A percentile compares a stretch with the other conserved stretches of the same genome.
Conservation (phyloP, 2,797 vertebrate genomes). For the Bryconaethiops microstoma region DNA sequence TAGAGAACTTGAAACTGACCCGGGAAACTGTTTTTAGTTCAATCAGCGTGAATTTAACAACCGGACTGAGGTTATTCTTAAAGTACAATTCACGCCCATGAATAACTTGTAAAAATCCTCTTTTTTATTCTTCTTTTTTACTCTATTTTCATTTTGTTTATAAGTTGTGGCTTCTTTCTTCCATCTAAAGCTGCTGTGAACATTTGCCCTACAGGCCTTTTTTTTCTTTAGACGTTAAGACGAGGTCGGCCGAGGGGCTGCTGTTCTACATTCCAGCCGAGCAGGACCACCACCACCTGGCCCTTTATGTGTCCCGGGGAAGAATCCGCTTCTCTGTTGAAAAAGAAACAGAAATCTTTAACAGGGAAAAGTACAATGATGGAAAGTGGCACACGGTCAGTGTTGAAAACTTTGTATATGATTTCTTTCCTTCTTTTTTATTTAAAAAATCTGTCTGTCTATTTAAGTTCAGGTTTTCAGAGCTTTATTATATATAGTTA, state of each 20-base stretch:
- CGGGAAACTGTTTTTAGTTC: too few relatives aligned
- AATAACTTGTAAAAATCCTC: not conserved
- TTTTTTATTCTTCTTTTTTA: not conserved
- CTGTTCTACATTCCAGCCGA: slow-evolving; percentile 80
- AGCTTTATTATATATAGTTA: too few relatives aligned
- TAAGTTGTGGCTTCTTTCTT: not conserved
- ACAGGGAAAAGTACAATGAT: slow-evolving; percentile 85
- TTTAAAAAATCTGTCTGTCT: not conserved
- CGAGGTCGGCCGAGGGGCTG: slow-evolving; percentile 81
- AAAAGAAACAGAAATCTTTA: slow-evolving; percentile 83
- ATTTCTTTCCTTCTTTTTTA: too few relatives aligned
- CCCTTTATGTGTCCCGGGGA: slow-evolving; percentile 89
- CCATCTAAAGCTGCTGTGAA: not conserved
- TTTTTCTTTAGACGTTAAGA: slow-evolving; percentile 86
- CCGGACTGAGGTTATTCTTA: too few relatives aligned
- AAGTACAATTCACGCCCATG: not conserved
- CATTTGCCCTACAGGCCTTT: slow-evolving; percentile 74
- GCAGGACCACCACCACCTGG: slow-evolving; percentile 77
- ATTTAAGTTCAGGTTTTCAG: not conserved
- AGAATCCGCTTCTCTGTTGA: slow-evolving; percentile 82
- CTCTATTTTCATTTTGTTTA: not conserved
- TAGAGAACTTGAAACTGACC: too few relatives aligned
- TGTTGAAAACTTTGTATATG: not conserved
- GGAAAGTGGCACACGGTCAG: slow-evolving; percentile 94
- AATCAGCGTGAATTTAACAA: too few relatives aligned